Base-by-base conservation (phyloP, 2,888 invertebrate species). In the Podabrus alpinus region DNA sequence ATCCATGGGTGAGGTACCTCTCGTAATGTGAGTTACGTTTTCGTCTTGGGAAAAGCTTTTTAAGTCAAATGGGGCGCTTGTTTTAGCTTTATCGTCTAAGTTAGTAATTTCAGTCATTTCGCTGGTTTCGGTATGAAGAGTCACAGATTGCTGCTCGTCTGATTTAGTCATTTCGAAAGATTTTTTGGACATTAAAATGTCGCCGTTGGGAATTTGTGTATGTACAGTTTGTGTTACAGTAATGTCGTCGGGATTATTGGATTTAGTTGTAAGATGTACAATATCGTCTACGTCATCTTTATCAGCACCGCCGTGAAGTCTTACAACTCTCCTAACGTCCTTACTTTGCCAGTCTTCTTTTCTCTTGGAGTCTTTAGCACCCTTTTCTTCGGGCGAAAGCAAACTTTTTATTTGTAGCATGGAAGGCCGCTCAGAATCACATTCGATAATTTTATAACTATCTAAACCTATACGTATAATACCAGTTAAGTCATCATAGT, bases 401-500 rank as follows among this genome's bases (percentile, higher is more conserved):
- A 80, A 80, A 71, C 80, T 79, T 79, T 79, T 81, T 24, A 86
- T 82, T 70, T 83, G 82, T 68, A 86, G 78, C 73, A 86, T 84
- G 64, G 81, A 85, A 59, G 86, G 86, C 61, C 86, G 81, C 61
- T 82, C 78, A n/a, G 83, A 82, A 75, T 86, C 85, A 74, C 80
- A 78, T 79, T 85, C 85, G 61, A 82, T 83, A 61, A 83, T 77
- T 79, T 84, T 86, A 81, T 82, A 84, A 77, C 82, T 84, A 83
- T 84, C 84, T 81, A 82, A 79, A 78, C 80, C 84, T 78, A 86
- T 82, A 68, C 83, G 81, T 75, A 83, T 84, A 79, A 84, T 79
- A 76, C 83, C 88, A 62, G 88, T 88, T 83, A 90, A 89, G 84
- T 90, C 89, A 84, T 88, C 88, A 68, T 77, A 74, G 62, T 70